phyloP scores from a whole-genome alignment of 1,140 invertebrate genomes.

The Meloidogyne exigua region DNA sequence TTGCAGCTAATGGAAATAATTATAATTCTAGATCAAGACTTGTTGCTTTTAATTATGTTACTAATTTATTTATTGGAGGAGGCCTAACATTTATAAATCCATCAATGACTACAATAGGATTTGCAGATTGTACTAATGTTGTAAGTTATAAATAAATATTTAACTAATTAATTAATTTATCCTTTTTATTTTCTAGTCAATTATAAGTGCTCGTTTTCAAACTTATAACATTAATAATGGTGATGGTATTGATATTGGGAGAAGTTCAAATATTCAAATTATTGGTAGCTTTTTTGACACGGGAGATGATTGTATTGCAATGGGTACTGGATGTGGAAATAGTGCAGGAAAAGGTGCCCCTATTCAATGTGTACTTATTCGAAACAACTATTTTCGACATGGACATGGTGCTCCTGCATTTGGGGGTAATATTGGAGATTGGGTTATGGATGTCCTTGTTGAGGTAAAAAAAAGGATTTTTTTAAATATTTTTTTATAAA shows the following conservation, averaged over 20 bases:
- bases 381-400: slow-evolving; percentile 15
- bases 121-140: not conserved
- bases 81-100: not conserved
- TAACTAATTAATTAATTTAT: too few relatives aligned
- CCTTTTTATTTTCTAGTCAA: not conserved
- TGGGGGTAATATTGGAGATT: not conserved
- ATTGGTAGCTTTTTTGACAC: slow-evolving; percentile 6
- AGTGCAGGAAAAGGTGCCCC: not conserved
- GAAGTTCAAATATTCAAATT: not conserved
- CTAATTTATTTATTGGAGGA: slow-evolving; percentile 1
- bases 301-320: slow-evolving; percentile 9
- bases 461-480: not conserved
- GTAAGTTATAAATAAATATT: too few relatives aligned
- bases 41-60: not conserved
- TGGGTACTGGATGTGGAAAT: not conserved
- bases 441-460: slow-evolving; percentile 4
- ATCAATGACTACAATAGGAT: not conserved
- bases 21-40: not conserved
- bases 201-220: not conserved
- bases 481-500: not conserved
- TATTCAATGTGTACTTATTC: not conserved
- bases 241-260: slow-evolving; percentile 12
- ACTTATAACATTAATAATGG: slow-evolving; percentile 15
- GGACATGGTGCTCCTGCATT: slow-evolving; percentile 6
- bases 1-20: not conserved